Percentiles rank a stretch among this genome's conserved stretches.
Evolutionary conservation across 2,113 vertebrate genomes (phyloP).

Genomic region (Ivindomyrus marchei): DNA sequence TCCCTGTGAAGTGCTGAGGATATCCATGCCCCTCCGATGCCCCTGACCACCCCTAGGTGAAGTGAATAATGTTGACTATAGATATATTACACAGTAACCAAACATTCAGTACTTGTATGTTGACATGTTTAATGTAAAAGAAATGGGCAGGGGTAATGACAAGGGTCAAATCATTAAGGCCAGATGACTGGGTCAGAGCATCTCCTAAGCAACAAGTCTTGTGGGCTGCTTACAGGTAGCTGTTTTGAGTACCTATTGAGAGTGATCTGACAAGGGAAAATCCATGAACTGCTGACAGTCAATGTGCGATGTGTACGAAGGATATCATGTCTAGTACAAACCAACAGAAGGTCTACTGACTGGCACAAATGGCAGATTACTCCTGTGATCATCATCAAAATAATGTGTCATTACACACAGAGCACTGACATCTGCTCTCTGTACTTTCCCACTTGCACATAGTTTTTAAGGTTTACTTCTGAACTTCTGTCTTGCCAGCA

Average conservation of each 20-base stretch:
- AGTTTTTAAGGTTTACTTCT: background rate
- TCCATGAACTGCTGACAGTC: background rate
- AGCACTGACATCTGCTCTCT: background rate
- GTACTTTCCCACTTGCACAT: background rate
- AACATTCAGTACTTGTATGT: background rate
- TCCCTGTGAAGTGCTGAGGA: background rate
- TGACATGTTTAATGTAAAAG: background rate
- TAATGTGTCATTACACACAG: background rate
- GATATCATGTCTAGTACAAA: background rate
- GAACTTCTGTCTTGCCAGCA: background rate
- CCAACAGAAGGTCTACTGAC: background rate
- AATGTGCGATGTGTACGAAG: background rate
- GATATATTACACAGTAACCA: background rate
- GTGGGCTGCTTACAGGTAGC: background rate
- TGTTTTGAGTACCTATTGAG: background rate
- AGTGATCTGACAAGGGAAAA: background rate
- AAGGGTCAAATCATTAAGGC: background rate
- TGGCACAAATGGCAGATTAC: background rate
- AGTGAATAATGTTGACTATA: background rate
- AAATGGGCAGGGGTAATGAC: background rate
- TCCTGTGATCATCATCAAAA: background rate
- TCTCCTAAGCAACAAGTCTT: background rate
- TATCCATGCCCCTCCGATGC: background rate
- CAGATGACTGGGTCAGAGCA: background rate
- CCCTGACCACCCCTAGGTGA: background rate